Evolutionary conservation across 1,140 invertebrate genomes (phyloP).

Genomic region (Glomeris maerens): DNA sequence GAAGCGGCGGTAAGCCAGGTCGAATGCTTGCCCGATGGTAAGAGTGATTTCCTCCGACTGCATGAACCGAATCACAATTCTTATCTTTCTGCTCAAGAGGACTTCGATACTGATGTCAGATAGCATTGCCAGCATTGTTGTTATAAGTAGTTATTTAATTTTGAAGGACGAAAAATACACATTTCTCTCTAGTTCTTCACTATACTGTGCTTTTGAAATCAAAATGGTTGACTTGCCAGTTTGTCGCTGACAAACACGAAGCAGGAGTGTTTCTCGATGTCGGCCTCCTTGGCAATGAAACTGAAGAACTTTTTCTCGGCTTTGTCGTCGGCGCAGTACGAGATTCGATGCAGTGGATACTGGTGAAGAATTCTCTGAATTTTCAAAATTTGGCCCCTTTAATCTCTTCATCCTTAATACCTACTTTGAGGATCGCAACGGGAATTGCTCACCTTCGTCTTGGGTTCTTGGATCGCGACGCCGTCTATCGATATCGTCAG

Average conservation of each 20-base stretch:
- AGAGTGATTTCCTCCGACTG: conserved; percentile 87
- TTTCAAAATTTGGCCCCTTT: conserved; percentile 17
- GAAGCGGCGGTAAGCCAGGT: conserved; percentile 77
- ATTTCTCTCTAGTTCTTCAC: conserved; percentile 2
- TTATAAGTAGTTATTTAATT: too few species aligned
- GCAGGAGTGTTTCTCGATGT: conserved; percentile 70
- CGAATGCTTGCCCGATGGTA: conserved; percentile 93
- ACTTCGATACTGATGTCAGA: too few species aligned
- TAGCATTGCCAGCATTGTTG: too few species aligned
- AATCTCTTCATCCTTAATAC: too few species aligned
- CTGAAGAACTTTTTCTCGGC: conserved; percentile 92
- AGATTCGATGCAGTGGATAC: conserved; percentile 92
- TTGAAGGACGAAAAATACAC: too few species aligned
- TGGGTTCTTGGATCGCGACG: conserved; percentile 76
- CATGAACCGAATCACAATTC: conserved; percentile 16
- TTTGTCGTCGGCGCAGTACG: conserved; percentile 95
- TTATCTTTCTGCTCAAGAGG: too few species aligned
- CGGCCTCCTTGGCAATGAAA: conserved; percentile 85
- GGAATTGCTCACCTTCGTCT: conserved; percentile 38
- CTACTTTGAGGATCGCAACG: too few species aligned
- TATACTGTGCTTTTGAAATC: background rate
- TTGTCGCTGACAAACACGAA: conserved; percentile 95
- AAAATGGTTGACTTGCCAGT: conserved; percentile 39
- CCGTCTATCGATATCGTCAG: conserved; percentile 89
- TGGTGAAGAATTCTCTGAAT: conserved; percentile 67